Evolutionary conservation across 2,888 invertebrate species (phyloP).

Genomic region (Nycteola revayana): DNA sequence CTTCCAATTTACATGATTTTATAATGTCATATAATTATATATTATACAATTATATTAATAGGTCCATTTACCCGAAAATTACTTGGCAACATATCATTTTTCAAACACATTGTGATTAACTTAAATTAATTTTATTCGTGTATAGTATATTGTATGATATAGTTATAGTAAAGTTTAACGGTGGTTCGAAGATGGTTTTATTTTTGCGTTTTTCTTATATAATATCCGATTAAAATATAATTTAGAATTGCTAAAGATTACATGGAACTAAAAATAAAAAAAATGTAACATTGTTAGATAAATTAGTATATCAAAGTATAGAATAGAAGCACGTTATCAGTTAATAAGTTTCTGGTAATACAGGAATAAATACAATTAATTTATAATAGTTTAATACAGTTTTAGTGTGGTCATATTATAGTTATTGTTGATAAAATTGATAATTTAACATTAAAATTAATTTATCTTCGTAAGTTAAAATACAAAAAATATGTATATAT

Average conservation of each 20-base stretch:
- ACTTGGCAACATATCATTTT: slow-evolving; percentile 69
- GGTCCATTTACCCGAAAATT: slow-evolving; percentile 39
- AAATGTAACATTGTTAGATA: slow-evolving; percentile 13
- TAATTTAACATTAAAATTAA: no score
- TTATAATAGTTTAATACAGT: no score
- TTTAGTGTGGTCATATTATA: no score
- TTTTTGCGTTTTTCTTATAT: slow-evolving; percentile 18
- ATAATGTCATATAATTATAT: slow-evolving; percentile 37
- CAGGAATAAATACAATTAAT: not conserved
- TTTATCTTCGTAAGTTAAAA: no score
- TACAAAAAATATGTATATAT: no score
- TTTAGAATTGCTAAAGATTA: no score
- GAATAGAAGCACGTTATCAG: slow-evolving; percentile 20
- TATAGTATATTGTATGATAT: slow-evolving; percentile 16
- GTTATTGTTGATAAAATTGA: no score
- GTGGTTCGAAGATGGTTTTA: no score
- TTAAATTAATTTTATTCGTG: slow-evolving; percentile 48
- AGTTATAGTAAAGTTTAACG: slow-evolving; percentile 1
- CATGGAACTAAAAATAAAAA: slow-evolving; percentile 20
- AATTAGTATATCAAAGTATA: slow-evolving; percentile 15
- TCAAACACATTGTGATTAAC: slow-evolving; percentile 47
- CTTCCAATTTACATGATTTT: slow-evolving; percentile 42
- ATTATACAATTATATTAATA: slow-evolving; percentile 27
- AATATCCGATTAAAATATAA: no score
- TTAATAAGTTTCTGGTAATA: slow-evolving; percentile 9